Conservation (phyloP, 2,797 vertebrate genomes). For the Carduelis carduelis region DNA sequence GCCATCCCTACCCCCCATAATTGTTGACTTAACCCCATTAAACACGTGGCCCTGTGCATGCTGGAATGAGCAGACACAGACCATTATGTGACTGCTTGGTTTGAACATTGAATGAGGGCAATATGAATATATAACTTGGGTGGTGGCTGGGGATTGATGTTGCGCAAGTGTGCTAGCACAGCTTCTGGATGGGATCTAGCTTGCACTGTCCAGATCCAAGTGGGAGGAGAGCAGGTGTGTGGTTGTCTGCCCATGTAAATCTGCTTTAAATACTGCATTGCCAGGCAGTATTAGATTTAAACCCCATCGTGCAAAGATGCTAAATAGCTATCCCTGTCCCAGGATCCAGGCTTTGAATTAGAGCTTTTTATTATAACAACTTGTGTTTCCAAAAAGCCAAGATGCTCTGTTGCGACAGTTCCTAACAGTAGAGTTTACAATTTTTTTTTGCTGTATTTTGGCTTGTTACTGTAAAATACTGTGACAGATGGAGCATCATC, state of each 20-base stretch:
- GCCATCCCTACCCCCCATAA: neutral
- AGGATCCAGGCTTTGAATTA: neutral
- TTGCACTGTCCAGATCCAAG: neutral
- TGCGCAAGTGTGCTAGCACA: accelerated
- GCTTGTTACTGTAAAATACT: conserved; percentile 63
- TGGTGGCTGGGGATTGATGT: neutral
- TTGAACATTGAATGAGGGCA: neutral
- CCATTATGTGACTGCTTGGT: neutral
- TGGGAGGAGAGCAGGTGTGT: neutral
- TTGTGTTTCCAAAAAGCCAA: conserved; percentile 1
- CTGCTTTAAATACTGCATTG: neutral
- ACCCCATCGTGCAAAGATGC: neutral
- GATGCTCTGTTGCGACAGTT: conserved; percentile 1
- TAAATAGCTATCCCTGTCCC: neutral
- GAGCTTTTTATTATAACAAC: neutral
- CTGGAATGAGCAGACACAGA: neutral
- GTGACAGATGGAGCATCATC: conserved; percentile 70
- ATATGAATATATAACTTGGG: neutral
- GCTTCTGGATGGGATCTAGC: neutral
- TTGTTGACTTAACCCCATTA: neutral
- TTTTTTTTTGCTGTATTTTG: conserved; percentile 38
- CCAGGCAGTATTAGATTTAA: neutral
- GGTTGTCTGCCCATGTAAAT: neutral
- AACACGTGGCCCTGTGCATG: neutral
- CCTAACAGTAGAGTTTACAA: conserved; percentile 17